Base-by-base conservation (phyloP, 2,888 invertebrate genomes). In the Plebejus melissa region DNA sequence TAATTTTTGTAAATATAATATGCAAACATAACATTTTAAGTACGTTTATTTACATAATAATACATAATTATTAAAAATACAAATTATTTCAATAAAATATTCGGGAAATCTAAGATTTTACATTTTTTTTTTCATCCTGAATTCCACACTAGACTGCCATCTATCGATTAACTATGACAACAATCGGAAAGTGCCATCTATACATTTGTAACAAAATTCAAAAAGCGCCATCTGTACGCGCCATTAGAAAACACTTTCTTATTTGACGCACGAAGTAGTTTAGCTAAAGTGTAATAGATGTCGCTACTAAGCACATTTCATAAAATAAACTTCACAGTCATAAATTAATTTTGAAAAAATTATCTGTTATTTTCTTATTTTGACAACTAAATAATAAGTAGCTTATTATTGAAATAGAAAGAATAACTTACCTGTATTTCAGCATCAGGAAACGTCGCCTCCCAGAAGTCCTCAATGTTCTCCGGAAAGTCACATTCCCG, bases 401-500 rank as follows among this genome's bases (percentile, higher is more conserved):
- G 36, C 22, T 28, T 22, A 9, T 2, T 11, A 11, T 4, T 60
- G 2, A 0, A 22, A 11, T 11, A 60, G n/a, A 11, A 32, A 11
- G 36, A 76, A 70, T 36, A 72, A 77, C 76, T 76, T 77, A 91
- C 93, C 93, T 93, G 86, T 80, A 82, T 83, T 84, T 87, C 83
- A 81, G 76, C 80, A 83, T 77, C 77, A 4, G 81, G 79, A 72
- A 86, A 80, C 65, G 83, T 85, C 77, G 85, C 90, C 81, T 88
- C 88, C 94, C 94, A 94, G 78, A 93, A 91, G 79, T 94, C 94
- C 81, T 91, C 82, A 69, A 93, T 88, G 79, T 94, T 94, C 88
- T 94, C 94, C 65, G 93, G 92, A 82, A 82, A 89, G 78, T 94
- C 92, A 72, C 83, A 82, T 77, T 92, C 90, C 46, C 86, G 82